phyloP scores from a whole-genome alignment of 2,888 invertebrate genomes.

The Drosophila histrio region DNA sequence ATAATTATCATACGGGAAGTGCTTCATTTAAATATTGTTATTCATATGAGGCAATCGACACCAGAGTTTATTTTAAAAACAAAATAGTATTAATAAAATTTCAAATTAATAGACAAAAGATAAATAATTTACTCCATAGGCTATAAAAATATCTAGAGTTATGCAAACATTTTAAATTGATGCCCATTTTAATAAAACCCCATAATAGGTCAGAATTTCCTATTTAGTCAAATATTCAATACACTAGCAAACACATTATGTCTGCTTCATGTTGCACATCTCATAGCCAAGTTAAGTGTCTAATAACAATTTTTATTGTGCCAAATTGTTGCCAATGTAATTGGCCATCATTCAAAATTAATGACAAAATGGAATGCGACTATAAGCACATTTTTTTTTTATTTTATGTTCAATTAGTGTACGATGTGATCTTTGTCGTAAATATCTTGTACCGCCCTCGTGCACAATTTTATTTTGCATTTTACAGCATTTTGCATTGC shows the following conservation, averaged over 20 bases:
- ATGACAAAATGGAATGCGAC: background rate
- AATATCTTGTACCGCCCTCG: slow-evolving; percentile 10
- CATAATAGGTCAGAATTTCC: too few species aligned
- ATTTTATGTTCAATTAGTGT: slow-evolving; percentile 10
- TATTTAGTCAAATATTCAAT: background rate
- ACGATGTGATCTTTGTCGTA: background rate
- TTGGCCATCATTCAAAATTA: background rate
- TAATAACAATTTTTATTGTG: slow-evolving; percentile 1
- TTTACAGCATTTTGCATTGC: slow-evolving; percentile 42
- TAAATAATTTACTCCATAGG: too few species aligned
- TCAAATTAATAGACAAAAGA: too few species aligned
- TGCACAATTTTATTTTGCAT: slow-evolving; percentile 19
- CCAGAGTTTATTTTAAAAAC: too few species aligned
- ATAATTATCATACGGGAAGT: too few species aligned
- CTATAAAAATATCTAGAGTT: too few species aligned
- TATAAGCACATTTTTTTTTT: background rate
- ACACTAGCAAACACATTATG: background rate
- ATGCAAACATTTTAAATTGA: too few species aligned
- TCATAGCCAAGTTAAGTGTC: background rate
- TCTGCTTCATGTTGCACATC: background rate
- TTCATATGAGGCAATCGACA: too few species aligned
- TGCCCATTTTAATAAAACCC: too few species aligned
- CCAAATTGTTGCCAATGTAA: background rate
- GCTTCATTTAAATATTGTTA: too few species aligned
- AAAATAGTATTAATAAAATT: too few species aligned